These are phyloP conservation scores for Gallinago media DNA, from an alignment of 2,113 vertebrate species.

Conservation along the genomic window DNA sequence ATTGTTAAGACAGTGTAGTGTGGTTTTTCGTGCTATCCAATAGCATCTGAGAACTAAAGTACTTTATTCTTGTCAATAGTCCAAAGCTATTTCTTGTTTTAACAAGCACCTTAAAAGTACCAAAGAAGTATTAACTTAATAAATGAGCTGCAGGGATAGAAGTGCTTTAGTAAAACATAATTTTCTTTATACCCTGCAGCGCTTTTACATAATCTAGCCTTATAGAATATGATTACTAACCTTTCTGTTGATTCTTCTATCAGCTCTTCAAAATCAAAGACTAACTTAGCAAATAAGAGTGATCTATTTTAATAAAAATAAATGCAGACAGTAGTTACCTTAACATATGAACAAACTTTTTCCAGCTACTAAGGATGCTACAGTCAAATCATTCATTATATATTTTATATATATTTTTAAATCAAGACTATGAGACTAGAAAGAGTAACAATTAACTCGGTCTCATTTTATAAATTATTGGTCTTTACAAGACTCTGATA, in stretches of 20 bases:
- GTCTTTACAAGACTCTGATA: constrained; percentile 84
- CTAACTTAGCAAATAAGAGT: constrained; percentile 39
- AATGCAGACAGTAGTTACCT: constrained; percentile 6
- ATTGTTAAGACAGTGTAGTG: background rate
- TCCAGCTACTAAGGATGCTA: background rate
- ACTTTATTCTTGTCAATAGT: background rate
- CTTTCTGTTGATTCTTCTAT: background rate
- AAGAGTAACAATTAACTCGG: constrained; percentile 32
- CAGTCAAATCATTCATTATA: constrained; percentile 51
- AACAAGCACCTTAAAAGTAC: constrained; percentile 61
- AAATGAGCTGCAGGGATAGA: constrained; percentile 27
- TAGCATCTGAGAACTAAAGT: background rate
- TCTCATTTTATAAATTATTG: constrained; percentile 89
- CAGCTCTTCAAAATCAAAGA: constrained; percentile 15
- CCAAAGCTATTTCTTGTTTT: constrained; percentile 8
- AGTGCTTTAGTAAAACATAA: background rate
- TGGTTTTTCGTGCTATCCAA: background rate
- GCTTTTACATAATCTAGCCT: background rate
- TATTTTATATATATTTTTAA: constrained; percentile 72
- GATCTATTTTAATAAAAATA: constrained; percentile 12
- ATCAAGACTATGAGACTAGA: constrained; percentile 78
- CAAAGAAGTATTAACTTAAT: constrained; percentile 62
- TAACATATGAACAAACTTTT: constrained; percentile 26
- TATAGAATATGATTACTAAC: constrained; percentile 54
- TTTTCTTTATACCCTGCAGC: constrained; percentile 11